Conservation (phyloP, 2,113 vertebrate species). For the Grallaria varia region DNA sequence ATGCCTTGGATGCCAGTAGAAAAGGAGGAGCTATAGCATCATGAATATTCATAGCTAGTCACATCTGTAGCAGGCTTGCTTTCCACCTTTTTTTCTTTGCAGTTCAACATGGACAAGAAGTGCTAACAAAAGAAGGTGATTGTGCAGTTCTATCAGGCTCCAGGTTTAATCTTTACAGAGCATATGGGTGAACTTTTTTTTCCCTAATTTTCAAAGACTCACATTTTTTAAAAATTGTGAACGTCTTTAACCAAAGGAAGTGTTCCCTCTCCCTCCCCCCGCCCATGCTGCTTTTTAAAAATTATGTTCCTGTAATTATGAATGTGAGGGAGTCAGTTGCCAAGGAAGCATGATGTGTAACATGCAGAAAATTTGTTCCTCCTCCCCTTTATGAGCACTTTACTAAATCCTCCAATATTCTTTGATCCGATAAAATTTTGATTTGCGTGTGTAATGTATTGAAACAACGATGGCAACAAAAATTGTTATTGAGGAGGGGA, state of each 20-base stretch:
- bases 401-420: conserved; percentile 49
- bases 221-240: neutral
- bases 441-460: conserved; percentile 37
- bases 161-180: conserved; percentile 37
- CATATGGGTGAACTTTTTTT: conserved; percentile 33
- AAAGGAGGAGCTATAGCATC: conserved; percentile 78
- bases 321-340: conserved; percentile 59
- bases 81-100: conserved; percentile 73
- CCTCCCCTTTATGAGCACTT: conserved; percentile 30
- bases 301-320: conserved; percentile 59
- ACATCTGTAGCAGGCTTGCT: conserved; percentile 89
- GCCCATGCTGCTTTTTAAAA: conserved; percentile 13
- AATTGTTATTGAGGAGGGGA: conserved; percentile 45
- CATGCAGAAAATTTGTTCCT: conserved; percentile 40
- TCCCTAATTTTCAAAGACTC: neutral
- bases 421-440: conserved; percentile 45
- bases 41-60: conserved; percentile 94
- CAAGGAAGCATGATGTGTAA: conserved; percentile 46
- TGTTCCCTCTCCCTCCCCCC: neutral
- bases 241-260: conserved; percentile 30
- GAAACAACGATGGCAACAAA: conserved; percentile 42
- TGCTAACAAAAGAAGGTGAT: conserved; percentile 73
- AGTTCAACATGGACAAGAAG: conserved; percentile 62
- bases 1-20: conserved; percentile 78
- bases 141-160: conserved; percentile 42